A percentile compares a stretch with the other conserved stretches of the same genome.
These are phyloP conservation scores for Battus philenor DNA, from an alignment of 1,140 invertebrate species.

Conservation along the genomic window DNA sequence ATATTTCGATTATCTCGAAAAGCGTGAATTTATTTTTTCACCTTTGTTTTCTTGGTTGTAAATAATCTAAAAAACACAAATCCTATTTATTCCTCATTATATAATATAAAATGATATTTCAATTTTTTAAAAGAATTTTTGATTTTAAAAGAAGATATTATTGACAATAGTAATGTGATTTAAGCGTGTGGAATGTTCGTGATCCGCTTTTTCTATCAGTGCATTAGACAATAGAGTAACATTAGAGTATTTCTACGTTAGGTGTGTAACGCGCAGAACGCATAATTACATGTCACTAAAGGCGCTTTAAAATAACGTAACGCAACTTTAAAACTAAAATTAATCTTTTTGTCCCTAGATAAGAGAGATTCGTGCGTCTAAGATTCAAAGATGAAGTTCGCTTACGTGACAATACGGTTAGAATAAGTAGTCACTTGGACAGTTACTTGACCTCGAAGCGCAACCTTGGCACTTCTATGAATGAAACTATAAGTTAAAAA, in stretches of 20 bases:
- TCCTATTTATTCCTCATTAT: no score
- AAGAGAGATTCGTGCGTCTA: neutral
- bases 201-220: neutral
- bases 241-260: neutral
- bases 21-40: no score
- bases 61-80: no score
- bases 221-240: neutral
- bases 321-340: no score
- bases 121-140: no score
- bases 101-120: no score
- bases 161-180: no score
- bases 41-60: no score
- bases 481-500: slow-evolving; percentile 18
- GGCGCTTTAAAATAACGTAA: no score
- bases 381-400: slow-evolving; percentile 11
- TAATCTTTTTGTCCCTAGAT: neutral
- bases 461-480: slow-evolving; percentile 59
- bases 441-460: slow-evolving; percentile 51
- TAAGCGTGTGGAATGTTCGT: neutral
- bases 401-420: slow-evolving; percentile 4
- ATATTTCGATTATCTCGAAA: no score
- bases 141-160: no score
- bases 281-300: slow-evolving; percentile 3
- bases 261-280: neutral
- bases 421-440: slow-evolving; percentile 34